Base-by-base conservation (phyloP, 2,797 vertebrate species). In the Anomalospiza imberbis region DNA sequence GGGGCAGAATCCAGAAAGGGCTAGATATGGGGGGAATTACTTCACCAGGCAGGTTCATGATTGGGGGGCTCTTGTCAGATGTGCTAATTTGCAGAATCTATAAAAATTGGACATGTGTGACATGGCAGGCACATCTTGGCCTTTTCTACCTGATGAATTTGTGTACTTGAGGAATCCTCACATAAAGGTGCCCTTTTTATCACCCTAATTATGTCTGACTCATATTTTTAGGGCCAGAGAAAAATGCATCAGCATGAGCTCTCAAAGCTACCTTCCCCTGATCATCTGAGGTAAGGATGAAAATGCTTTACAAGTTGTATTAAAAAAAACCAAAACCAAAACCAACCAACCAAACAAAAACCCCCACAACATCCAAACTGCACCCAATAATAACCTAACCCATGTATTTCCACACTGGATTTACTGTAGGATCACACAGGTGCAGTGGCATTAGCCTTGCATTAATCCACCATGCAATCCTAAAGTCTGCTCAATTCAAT, bases 51-150 rank as follows among this genome's bases (percentile, higher is more conserved):
- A 13, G 21, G 34, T 38, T 66, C 51, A 42, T 40, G 26, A n/a
- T 0, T 22, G 32, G 6, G 32, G 19, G 4, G 18, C 10, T 76
- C 24, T 53, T 53, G 15, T 53, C 38, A 42, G 19, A 34, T 14
- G 62, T 9, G 3, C 14, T 14, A 12, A n/a, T 47, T 11, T 28
- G 6, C 22, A 57, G n/a, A 38, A 38, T 22, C 42, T 57, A 17
- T 22, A 57, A 48, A 47, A 67, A n/a, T 17, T 67, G 29, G 11
- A 32, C 18, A 21, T 2, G 1, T 0, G 0, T 79, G 55, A 47
- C 8, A 11, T 2, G 6, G 22, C 0, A 0, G 5, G n/a, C 1
- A 1, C 14, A 38, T 40, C 53, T n/a, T 57, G 0, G 29, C 18
- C 14, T 57, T n/a, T 48, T 57, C 29, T n/a, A 38, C 34, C 7